These are phyloP conservation scores for Pogonocherus hispidulus DNA, from an alignment of 2,888 invertebrate genomes.

Conservation along the genomic window DNA sequence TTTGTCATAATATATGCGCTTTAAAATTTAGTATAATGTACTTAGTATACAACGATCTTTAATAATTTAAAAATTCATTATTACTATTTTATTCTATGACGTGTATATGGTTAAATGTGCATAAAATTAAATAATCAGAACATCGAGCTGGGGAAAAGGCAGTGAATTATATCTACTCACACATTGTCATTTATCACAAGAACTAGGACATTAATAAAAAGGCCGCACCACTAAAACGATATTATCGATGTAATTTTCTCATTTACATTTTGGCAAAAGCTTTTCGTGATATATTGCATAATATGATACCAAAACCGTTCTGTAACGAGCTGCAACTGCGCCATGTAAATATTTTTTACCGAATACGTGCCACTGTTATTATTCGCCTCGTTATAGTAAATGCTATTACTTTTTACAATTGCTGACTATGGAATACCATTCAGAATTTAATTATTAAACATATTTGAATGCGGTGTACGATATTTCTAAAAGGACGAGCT, in stretches of 20 bases:
- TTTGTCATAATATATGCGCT: constrained; percentile 14
- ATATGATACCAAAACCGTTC: constrained; percentile 6
- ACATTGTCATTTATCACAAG: constrained; percentile 1
- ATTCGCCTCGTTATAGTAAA: constrained; percentile 19
- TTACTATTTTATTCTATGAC: too few species aligned
- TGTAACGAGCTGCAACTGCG: constrained; percentile 25
- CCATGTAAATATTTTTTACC: constrained; percentile 30
- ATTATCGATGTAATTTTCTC: constrained; percentile 4
- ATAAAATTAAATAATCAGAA: background rate
- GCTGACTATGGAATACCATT: constrained; percentile 21
- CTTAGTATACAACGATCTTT: too few species aligned
- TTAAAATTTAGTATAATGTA: too few species aligned
- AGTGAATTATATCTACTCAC: background rate
- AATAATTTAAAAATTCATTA: too few species aligned
- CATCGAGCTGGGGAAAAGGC: background rate
- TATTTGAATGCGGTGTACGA: background rate
- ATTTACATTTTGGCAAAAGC: constrained; percentile 13
- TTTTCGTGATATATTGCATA: constrained; percentile 21
- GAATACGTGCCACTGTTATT: constrained; percentile 16
- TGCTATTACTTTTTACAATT: constrained; percentile 20
- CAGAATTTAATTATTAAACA: constrained; percentile 2
- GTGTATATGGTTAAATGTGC: too few species aligned
- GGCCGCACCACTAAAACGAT: background rate
- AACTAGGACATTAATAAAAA: constrained; percentile 2
- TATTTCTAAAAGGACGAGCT: background rate